Conservation (phyloP, 2,888 invertebrate genomes). For the Sinotaia quadrata region DNA sequence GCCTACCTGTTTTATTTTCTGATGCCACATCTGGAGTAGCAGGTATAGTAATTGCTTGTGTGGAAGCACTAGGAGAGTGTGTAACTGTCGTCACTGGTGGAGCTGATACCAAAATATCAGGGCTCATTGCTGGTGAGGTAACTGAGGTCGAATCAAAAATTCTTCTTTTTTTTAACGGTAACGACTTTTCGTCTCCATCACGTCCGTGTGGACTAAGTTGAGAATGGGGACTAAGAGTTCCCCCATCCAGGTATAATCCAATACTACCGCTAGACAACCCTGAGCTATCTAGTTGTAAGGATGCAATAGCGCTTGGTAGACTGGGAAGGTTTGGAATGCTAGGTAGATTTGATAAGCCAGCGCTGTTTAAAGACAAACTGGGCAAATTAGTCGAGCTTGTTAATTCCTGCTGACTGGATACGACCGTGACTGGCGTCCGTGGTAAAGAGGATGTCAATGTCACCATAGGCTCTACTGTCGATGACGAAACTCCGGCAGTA, state of each 20-base stretch:
- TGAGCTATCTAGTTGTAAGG: conserved; percentile 26
- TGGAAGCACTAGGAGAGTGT: not conserved
- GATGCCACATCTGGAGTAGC: too few species aligned
- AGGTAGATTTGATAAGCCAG: conserved; percentile 14
- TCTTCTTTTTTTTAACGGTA: conserved; percentile 36
- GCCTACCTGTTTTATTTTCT: too few species aligned
- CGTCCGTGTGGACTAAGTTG: conserved; percentile 17
- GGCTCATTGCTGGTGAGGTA: not conserved
- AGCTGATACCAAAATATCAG: not conserved
- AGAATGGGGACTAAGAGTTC: not conserved
- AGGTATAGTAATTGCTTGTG: too few species aligned
- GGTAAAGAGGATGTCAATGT: too few species aligned
- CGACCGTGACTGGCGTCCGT: too few species aligned
- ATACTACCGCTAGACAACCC: too few species aligned
- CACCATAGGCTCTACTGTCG: too few species aligned
- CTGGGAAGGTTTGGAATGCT: conserved; percentile 34
- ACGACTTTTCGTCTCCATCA: conserved; percentile 33
- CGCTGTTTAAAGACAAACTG: conserved; percentile 11
- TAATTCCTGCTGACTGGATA: too few species aligned
- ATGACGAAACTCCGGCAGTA: too few species aligned
- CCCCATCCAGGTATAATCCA: conserved; percentile 24
- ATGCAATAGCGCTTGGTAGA: conserved; percentile 30
- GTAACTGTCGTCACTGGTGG: not conserved
- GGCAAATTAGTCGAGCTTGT: too few species aligned
- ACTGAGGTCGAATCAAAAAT: conserved; percentile 11